phyloP scores from a whole-genome alignment of 1,140 invertebrate species.

The Theocolax elegans region DNA sequence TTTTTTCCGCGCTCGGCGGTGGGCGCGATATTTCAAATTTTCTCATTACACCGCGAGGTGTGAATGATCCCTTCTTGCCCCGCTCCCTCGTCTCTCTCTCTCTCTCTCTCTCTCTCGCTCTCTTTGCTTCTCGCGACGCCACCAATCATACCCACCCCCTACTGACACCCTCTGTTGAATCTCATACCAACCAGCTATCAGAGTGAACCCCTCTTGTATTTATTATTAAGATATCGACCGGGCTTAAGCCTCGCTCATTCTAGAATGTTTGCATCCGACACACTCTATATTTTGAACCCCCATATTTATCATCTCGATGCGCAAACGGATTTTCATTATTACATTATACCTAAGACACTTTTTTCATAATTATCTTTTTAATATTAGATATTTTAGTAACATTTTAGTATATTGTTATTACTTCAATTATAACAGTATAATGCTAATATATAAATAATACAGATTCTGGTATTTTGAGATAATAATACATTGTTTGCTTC shows the following conservation, averaged over 20 bases:
- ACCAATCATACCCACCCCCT: conserved; percentile 1
- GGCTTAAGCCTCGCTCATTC: conserved; percentile 48
- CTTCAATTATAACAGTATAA: no score
- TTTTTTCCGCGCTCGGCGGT: conserved; percentile 18
- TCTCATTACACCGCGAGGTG: conserved; percentile 67
- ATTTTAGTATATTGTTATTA: no score
- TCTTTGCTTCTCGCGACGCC: conserved; percentile 35
- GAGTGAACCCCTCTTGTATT: conserved; percentile 56
- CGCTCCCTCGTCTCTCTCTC: conserved; percentile 30
- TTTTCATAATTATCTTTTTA: neutral
- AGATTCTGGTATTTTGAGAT: no score
- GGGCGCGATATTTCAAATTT: conserved; percentile 68
- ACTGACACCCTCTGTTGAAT: conserved; percentile 60
- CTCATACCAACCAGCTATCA: conserved; percentile 62
- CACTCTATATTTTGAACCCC: conserved; percentile 15
- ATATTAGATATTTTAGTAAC: no score
- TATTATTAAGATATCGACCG: conserved; percentile 69
- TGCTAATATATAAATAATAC: no score
- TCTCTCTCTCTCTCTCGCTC: conserved; percentile 22
- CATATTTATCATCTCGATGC: conserved; percentile 16
- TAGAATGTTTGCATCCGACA: conserved; percentile 23
- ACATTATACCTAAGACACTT: neutral
- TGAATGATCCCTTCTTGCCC: conserved; percentile 58
- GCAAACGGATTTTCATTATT: conserved; percentile 9
- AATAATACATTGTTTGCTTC: no score